A percentile compares a stretch with the other conserved stretches of the same genome.
Conservation (phyloP, 2,113 vertebrate species). For the crab-eating macaque (Macaca fascicularis) region DNA sequence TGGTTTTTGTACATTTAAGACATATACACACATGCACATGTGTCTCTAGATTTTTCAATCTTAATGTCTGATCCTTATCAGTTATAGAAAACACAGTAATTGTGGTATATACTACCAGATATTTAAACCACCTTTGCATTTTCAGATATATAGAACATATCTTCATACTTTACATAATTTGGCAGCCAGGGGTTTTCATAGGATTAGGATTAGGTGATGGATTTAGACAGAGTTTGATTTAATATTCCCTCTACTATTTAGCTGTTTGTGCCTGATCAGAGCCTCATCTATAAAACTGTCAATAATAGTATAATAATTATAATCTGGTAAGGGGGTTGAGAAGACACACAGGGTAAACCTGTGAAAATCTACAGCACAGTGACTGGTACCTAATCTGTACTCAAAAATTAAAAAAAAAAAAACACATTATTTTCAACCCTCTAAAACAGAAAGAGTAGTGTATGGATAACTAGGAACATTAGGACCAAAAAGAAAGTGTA, state of each 20-base stretch:
- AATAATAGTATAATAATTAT: neutral
- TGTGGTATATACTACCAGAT: neutral
- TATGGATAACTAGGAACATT: neutral
- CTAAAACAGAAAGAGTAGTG: neutral
- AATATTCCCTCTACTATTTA: neutral
- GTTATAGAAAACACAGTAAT: neutral
- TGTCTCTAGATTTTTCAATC: neutral
- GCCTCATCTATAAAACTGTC: neutral
- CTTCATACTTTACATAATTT: neutral
- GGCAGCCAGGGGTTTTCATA: neutral
- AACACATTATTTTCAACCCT: neutral
- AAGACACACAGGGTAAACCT: neutral
- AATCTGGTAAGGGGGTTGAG: neutral
- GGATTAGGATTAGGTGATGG: neutral
- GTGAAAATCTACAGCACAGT: neutral
- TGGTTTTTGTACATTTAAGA: neutral
- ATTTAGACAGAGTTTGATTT: neutral
- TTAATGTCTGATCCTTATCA: neutral
- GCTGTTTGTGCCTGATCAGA: neutral
- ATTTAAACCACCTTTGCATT: neutral
- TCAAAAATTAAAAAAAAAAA: neutral
- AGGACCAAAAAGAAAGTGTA: neutral
- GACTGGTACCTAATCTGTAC: neutral
- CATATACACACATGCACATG: neutral
- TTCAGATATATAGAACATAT: neutral